Evolutionary conservation across 2,888 invertebrate species (phyloP).

Genomic region (Belgica antarctica): DNA sequence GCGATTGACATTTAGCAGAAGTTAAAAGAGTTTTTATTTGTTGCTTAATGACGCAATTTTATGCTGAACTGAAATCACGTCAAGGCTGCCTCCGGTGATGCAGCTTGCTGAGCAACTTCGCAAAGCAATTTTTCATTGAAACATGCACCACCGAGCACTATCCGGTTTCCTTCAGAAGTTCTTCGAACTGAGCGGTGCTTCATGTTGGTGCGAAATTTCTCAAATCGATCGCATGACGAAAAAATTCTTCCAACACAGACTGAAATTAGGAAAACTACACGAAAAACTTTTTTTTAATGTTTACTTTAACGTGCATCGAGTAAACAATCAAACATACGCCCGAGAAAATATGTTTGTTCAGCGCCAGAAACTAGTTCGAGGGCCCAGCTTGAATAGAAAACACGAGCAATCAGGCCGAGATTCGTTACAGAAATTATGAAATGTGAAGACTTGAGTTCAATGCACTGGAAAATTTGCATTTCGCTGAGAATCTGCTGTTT

Average conservation of each 20-base stretch:
- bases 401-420: constrained; percentile 18
- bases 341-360: background rate
- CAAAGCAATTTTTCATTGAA: constrained; percentile 12
- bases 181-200: background rate
- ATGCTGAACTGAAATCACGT: background rate
- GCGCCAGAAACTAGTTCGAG: background rate
- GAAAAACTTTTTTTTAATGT: constrained; percentile 16
- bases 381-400: background rate
- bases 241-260: background rate
- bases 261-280: too few species aligned
- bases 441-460: background rate
- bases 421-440: background rate
- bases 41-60: too few species aligned
- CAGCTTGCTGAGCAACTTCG: background rate
- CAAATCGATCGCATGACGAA: constrained; percentile 16
- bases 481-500: background rate
- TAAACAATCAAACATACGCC: background rate
- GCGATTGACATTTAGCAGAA: background rate
- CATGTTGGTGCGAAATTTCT: background rate
- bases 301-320: constrained; percentile 9
- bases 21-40: background rate
- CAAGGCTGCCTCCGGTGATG: background rate
- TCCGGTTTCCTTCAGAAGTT: constrained; percentile 5
- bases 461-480: background rate
- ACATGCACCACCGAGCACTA: background rate